Evolutionary conservation across 2,113 vertebrate genomes (phyloP).

Genomic region (Cottus gobio): DNA sequence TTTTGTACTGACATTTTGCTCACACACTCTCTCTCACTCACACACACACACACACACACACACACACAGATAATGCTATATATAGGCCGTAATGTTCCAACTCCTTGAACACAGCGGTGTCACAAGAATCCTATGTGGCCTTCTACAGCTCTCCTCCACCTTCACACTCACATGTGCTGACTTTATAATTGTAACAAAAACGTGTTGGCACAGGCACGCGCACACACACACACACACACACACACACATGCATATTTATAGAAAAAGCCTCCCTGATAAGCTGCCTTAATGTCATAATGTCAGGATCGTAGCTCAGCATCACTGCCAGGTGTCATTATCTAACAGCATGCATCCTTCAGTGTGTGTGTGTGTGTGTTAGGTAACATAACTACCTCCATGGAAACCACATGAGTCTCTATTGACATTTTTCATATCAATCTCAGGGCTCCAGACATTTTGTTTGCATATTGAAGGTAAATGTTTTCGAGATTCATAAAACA

Average conservation of each 20-base stretch:
- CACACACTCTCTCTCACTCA: slow-evolving; percentile 15
- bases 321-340: slow-evolving; percentile 35
- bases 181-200: slow-evolving; percentile 6
- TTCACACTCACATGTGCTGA: not conserved
- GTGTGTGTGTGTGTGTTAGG: not conserved
- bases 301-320: slow-evolving; percentile 4
- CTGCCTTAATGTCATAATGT: slow-evolving; percentile 17
- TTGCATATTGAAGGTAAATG: slow-evolving; percentile 8
- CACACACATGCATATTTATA: slow-evolving; percentile 14
- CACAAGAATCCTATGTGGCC: slow-evolving; percentile 23
- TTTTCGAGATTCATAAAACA: not conserved
- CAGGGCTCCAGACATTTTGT: slow-evolving; percentile 1
- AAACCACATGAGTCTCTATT: slow-evolving; percentile 21
- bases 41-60: slow-evolving; percentile 18
- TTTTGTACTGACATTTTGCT: slow-evolving; percentile 8
- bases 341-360: slow-evolving; percentile 16
- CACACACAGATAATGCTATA: slow-evolving; percentile 18
- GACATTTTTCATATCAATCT: not conserved
- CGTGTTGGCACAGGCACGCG: slow-evolving; percentile 1
- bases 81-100: slow-evolving; percentile 36
- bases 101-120: slow-evolving; percentile 18
- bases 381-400: slow-evolving; percentile 49
- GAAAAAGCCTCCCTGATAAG: slow-evolving; percentile 22
- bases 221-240: slow-evolving; percentile 3
- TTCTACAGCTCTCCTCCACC: not conserved